Evolutionary conservation across 1,140 invertebrate species (phyloP).

Genomic region (Caenorhabditis remanei): DNA sequence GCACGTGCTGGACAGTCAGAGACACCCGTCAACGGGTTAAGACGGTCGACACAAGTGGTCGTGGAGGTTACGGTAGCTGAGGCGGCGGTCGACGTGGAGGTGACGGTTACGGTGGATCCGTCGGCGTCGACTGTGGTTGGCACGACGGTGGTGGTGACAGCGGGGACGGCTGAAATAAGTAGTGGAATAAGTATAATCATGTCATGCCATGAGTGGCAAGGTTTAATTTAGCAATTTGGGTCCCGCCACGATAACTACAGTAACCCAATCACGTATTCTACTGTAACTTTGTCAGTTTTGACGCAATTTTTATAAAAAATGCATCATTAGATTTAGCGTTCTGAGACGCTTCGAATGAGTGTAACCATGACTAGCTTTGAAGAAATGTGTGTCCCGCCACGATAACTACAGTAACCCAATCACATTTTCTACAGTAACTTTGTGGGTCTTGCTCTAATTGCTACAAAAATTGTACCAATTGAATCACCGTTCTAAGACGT

Average conservation of each 20-base stretch:
- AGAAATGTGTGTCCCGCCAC: too few relatives aligned
- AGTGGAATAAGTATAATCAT: background rate
- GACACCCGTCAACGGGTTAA: constrained; percentile 55
- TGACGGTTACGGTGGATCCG: constrained; percentile 19
- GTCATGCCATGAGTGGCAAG: background rate
- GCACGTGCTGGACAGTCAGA: constrained; percentile 58
- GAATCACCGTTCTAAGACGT: too few relatives aligned
- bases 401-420: too few relatives aligned
- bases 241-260: too few relatives aligned
- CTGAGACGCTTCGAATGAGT: too few relatives aligned
- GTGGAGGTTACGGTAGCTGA: constrained; percentile 1
- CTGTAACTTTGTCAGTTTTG: background rate
- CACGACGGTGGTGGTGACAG: constrained; percentile 9
- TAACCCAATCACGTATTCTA: too few relatives aligned
- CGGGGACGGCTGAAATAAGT: background rate
- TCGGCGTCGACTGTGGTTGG: background rate
- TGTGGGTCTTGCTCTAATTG: too few relatives aligned
- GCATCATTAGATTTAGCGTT: too few relatives aligned
- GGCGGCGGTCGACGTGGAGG: background rate
- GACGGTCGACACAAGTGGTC: constrained; percentile 56
- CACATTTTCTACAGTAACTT: background rate
- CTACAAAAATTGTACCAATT: too few relatives aligned
- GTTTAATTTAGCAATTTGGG: too few relatives aligned
- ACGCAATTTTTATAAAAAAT: background rate
- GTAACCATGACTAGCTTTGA: background rate